A percentile compares a stretch with the other conserved stretches of the same genome.
phyloP scores from a whole-genome alignment of 2,888 invertebrate species.

The Glomeris marginata region DNA sequence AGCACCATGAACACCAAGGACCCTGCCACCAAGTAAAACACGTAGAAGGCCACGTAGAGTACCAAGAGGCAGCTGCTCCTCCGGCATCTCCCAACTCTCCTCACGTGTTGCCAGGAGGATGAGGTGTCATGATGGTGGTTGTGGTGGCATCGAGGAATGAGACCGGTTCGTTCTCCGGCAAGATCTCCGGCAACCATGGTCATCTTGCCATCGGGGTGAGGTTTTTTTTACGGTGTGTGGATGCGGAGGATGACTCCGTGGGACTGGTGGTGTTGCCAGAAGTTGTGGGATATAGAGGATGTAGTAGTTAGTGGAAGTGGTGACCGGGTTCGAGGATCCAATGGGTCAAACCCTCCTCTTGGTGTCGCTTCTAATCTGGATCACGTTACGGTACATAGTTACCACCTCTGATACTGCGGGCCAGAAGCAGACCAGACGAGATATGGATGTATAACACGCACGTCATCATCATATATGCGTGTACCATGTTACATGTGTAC shows the following conservation, averaged over 20 bases:
- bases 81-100: conserved; percentile 31
- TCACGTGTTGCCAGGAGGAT: not conserved
- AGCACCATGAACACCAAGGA: conserved; percentile 49
- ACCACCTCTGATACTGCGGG: too few species aligned
- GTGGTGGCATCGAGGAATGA: not conserved
- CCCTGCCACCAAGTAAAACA: conserved; percentile 47
- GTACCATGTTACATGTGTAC: too few species aligned
- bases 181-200: not conserved
- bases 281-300: too few species aligned
- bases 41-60: conserved; percentile 42
- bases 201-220: not conserved
- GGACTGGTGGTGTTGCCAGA: too few species aligned
- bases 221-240: too few species aligned
- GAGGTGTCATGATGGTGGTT: not conserved
- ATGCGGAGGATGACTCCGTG: too few species aligned
- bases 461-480: too few species aligned
- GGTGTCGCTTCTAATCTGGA: too few species aligned
- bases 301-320: not conserved
- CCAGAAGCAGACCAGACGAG: too few species aligned
- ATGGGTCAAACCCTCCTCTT: too few species aligned
- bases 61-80: conserved; percentile 40
- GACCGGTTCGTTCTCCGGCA: not conserved
- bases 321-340: not conserved
- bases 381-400: too few species aligned
- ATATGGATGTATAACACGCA: too few species aligned